phyloP scores from a whole-genome alignment of 1,140 invertebrate species.

The Belonocnema kinseyi region DNA sequence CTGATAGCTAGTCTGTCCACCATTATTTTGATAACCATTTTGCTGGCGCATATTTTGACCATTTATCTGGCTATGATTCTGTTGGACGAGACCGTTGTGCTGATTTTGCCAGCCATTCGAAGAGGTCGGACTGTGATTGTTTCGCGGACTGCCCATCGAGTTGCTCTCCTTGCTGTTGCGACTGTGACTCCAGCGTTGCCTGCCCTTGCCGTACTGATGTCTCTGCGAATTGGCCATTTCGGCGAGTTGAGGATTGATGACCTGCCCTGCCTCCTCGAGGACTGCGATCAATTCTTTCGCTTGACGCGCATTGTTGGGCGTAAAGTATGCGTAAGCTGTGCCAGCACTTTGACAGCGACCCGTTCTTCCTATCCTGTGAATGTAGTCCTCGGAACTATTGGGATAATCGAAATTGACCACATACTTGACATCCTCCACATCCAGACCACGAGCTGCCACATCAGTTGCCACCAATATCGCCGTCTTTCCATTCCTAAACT shows the following conservation, averaged over 20 bases:
- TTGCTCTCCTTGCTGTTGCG: slow-evolving; percentile 65
- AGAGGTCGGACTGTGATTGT: slow-evolving; percentile 69
- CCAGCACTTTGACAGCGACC: slow-evolving; percentile 95
- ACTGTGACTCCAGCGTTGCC: slow-evolving; percentile 76
- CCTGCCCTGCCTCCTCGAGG: slow-evolving; percentile 93
- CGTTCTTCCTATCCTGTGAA: slow-evolving; percentile 98
- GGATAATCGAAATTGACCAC: slow-evolving; percentile 99
- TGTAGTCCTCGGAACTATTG: slow-evolving; percentile 98
- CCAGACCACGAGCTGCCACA: slow-evolving; percentile 97
- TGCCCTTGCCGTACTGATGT: slow-evolving; percentile 70
- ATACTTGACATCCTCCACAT: slow-evolving; percentile 99
- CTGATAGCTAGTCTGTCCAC: slow-evolving; percentile 43
- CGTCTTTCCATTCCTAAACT: slow-evolving; percentile 94
- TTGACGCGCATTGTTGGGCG: slow-evolving; percentile 91
- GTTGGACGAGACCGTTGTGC: slow-evolving; percentile 40
- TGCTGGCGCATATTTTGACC: slow-evolving; percentile 60
- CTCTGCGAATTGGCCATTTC: slow-evolving; percentile 79
- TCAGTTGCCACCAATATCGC: slow-evolving; percentile 99
- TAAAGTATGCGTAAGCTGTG: slow-evolving; percentile 98
- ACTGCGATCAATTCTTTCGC: slow-evolving; percentile 93
- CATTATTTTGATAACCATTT: slow-evolving; percentile 65
- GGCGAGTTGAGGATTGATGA: slow-evolving; percentile 84
- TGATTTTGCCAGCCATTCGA: slow-evolving; percentile 67
- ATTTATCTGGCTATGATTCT: slow-evolving; percentile 43
- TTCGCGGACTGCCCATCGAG: slow-evolving; percentile 66